Conservation (phyloP, 1,140 invertebrate genomes). For the Stegodyphus dumicola region DNA sequence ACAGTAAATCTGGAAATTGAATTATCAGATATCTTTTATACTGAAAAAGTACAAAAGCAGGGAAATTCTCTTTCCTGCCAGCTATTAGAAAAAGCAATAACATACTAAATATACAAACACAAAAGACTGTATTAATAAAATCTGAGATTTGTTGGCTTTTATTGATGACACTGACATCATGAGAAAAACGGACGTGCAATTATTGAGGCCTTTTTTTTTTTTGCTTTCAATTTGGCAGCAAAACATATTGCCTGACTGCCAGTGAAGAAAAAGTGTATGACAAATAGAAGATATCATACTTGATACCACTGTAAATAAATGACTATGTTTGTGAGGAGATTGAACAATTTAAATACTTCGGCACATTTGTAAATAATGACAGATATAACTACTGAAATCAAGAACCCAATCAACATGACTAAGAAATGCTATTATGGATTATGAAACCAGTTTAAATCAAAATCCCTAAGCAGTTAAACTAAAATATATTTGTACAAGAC, state of each 20-base stretch:
- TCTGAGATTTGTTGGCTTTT: not conserved
- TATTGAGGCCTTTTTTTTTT: not conserved
- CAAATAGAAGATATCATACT: not conserved
- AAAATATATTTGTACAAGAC: not conserved
- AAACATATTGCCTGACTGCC: no score
- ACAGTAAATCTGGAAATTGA: not conserved
- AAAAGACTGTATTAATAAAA: not conserved
- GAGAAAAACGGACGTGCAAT: not conserved
- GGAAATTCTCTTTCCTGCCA: not conserved
- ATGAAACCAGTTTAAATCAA: not conserved
- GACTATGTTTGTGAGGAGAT: not conserved
- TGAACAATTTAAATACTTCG: not conserved
- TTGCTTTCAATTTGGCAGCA: not conserved
- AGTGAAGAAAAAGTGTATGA: not conserved
- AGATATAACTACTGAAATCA: constrained; percentile 2
- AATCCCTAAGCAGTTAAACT: not conserved
- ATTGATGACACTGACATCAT: not conserved
- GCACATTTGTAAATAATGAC: not conserved
- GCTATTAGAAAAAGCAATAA: not conserved
- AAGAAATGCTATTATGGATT: not conserved
- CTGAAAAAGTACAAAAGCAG: not conserved
- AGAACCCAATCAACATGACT: not conserved
- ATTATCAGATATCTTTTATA: not conserved
- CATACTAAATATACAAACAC: not conserved
- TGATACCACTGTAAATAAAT: not conserved